phyloP scores from a whole-genome alignment of 2,113 vertebrate species.

The Pseudolaguvia tuberculata region DNA sequence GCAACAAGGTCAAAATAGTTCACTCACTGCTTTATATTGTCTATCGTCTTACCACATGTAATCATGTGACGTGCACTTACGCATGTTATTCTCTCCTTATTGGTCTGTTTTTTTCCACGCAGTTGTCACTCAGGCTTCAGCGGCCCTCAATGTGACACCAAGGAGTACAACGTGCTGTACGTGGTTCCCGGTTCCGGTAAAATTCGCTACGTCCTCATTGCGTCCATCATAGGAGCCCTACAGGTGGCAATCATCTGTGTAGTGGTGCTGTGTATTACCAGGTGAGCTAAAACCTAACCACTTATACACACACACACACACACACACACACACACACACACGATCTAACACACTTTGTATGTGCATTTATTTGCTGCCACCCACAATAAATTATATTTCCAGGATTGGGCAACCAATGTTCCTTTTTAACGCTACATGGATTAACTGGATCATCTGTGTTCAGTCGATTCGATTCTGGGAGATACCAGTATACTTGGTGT shows the following conservation, averaged over 20 bases:
- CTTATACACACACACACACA: slow-evolving; percentile 4
- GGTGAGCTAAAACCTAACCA: slow-evolving; percentile 69
- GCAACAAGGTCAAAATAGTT: neutral
- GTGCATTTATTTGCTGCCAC: too few relatives aligned
- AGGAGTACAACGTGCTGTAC: slow-evolving; percentile 97
- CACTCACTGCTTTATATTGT: too few relatives aligned
- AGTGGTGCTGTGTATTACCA: slow-evolving; percentile 98
- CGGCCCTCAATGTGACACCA: slow-evolving; percentile 96
- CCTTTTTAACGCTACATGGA: too few relatives aligned
- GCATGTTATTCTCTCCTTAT: neutral
- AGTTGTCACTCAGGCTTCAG: slow-evolving; percentile 96
- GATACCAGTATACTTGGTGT: too few relatives aligned
- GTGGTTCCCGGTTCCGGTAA: slow-evolving; percentile 95
- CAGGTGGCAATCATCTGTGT: slow-evolving; percentile 99
- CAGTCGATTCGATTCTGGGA: too few relatives aligned
- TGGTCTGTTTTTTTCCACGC: slow-evolving; percentile 46
- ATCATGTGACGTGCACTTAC: neutral
- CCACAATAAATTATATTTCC: too few relatives aligned
- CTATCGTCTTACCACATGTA: neutral
- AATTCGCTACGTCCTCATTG: slow-evolving; percentile 96
- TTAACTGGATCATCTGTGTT: too few relatives aligned
- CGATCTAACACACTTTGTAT: slow-evolving; percentile 8
- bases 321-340: slow-evolving; percentile 34
- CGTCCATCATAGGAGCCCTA: slow-evolving; percentile 95
- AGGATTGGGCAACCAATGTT: too few relatives aligned